Conservation (phyloP, 2,797 vertebrate species). For the Garrulus glandarius region DNA sequence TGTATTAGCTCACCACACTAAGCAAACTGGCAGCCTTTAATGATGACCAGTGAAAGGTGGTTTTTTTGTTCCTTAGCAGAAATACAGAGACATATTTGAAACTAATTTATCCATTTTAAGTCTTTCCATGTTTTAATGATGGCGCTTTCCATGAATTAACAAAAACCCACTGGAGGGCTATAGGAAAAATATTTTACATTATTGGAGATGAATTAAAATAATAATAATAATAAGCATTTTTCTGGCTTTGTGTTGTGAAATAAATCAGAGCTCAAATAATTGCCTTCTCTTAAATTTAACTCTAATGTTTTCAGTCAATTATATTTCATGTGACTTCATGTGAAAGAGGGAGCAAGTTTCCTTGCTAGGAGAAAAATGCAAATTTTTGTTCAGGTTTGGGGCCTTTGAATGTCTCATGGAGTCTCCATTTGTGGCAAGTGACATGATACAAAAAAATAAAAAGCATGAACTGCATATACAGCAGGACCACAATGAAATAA, state of each 20-base stretch:
- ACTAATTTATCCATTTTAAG: not conserved
- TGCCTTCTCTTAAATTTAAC: not conserved
- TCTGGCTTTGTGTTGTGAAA: not conserved
- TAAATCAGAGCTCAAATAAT: not conserved
- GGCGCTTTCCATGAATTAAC: not conserved
- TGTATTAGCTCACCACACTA: not conserved
- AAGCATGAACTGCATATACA: not conserved
- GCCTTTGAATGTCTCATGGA: not conserved
- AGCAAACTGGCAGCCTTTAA: not conserved
- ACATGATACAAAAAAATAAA: not conserved
- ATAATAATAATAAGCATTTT: no score
- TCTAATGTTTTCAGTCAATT: not conserved
- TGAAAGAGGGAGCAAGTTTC: not conserved
- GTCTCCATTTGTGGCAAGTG: not conserved
- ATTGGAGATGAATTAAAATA: not conserved
- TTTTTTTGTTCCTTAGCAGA: not conserved
- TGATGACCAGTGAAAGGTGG: not conserved
- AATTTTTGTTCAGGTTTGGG: not conserved
- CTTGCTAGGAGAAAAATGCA: not conserved
- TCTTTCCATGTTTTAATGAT: not conserved
- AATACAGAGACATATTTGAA: not conserved
- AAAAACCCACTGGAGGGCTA: rapidly evolving
- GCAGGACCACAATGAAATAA: not conserved
- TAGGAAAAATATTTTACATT: not conserved
- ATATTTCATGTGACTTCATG: not conserved